Base-by-base conservation (phyloP, 2,888 invertebrate genomes). In the Eulithis testata region DNA sequence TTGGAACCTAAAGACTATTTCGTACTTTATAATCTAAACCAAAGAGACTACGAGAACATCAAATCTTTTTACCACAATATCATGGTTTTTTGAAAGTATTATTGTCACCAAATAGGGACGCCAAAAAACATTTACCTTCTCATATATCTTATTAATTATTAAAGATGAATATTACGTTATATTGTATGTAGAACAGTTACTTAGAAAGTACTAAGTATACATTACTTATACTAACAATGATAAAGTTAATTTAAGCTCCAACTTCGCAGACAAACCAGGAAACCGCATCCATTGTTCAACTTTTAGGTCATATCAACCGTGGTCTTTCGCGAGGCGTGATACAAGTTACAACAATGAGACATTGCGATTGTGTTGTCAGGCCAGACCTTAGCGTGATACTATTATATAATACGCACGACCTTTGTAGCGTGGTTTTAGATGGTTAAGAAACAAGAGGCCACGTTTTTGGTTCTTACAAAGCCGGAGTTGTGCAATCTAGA, bases 291-390 rank as follows among this genome's bases (percentile, higher is more conserved):
- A 75, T 75, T 74, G 70, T 75, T 63, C 44, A 51, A 69, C 60
- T 71, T 76, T 73, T 75, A 72, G 75, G 75, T 73, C 79, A 72
- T 70, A 72, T 21, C 21, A 49, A 21, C 3, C 79, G 75, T 79
- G 79, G 60, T 78, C 68, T 75, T 75, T 76, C 71, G 69, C 49
- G 57, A 37, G 68, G 70, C 58, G 12, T 52, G 65, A 49, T 47
- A 49, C 52, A 14, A 49, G 60, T 37, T 27, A 51, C 65, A 37
- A 62, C 56, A 60, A 56, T 63, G 63, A 60, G 52, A 69, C 68
- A 73, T 64, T 68, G 62, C 63, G 56, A 58, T 53, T 53, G 57
- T 61, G 45, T 21, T 36, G 54, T 50, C 56, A 12, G 55, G 59
- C 63, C 63, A 51, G 68, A 68, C 63, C 68, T 65, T 21, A 63